phyloP scores from a whole-genome alignment of 2,888 invertebrate species.

The Agrypnus murinus region DNA sequence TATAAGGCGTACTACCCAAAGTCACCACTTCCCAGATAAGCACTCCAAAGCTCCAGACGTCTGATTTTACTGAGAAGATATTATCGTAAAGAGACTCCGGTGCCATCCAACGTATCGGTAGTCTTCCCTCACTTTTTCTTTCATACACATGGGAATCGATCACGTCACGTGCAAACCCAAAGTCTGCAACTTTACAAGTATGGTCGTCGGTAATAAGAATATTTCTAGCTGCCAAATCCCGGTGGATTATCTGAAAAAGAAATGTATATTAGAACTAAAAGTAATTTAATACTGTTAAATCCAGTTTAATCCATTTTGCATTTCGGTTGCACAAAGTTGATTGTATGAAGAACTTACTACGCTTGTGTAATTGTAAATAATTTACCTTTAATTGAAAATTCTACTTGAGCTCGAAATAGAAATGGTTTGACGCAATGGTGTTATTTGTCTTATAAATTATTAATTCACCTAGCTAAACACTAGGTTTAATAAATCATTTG shows the following conservation, averaged over 20 bases:
- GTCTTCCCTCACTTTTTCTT: constrained; percentile 83
- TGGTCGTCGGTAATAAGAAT: constrained; percentile 90
- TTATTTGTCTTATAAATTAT: no score
- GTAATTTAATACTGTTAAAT: no score
- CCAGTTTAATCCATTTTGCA: no score
- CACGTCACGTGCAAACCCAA: constrained; percentile 94
- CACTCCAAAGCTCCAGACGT: constrained; percentile 97
- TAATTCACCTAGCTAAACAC: no score
- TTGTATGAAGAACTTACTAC: no score
- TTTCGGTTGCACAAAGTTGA: no score
- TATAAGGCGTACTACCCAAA: constrained; percentile 95
- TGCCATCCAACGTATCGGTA: constrained; percentile 93
- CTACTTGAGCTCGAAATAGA: no score
- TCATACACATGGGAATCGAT: constrained; percentile 92
- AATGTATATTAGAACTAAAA: no score
- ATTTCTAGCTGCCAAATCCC: constrained; percentile 93
- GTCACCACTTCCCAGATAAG: constrained; percentile 97
- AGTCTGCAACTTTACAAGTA: constrained; percentile 94
- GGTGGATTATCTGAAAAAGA: constrained; percentile 87
- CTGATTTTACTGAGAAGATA: constrained; percentile 94
- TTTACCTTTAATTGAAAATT: no score
- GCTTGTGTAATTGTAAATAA: no score
- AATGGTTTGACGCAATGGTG: no score
- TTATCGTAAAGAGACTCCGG: constrained; percentile 96
- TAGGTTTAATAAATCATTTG: no score